Conservation (phyloP, 2,797 vertebrate species). For the Gymnoscopelus braueri region DNA sequence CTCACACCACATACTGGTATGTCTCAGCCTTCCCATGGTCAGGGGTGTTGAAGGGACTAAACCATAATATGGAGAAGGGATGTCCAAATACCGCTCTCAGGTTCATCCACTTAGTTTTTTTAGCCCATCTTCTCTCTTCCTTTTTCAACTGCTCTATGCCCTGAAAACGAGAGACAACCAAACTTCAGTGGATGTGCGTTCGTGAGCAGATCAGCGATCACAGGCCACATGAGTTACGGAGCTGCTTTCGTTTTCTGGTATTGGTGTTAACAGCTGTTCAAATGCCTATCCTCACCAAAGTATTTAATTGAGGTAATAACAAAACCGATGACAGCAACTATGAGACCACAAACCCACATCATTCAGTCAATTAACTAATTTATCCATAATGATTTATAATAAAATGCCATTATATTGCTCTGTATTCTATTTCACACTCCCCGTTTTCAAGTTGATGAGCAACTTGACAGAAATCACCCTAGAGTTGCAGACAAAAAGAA, state of each 20-base stretch:
- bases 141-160: slow-evolving; percentile 99
- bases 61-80: slow-evolving; percentile 98
- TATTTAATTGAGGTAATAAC: background rate
- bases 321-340: background rate
- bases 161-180: slow-evolving; percentile 93
- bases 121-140: slow-evolving; percentile 99
- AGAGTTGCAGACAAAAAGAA: slow-evolving; percentile 78
- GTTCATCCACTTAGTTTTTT: slow-evolving; percentile 99
- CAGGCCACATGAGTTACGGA: slow-evolving; percentile 26
- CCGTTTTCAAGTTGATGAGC: background rate
- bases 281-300: background rate
- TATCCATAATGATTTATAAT: background rate
- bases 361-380: background rate
- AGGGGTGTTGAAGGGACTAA: slow-evolving; percentile 97
- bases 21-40: slow-evolving; percentile 98
- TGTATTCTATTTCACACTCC: background rate
- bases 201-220: slow-evolving; percentile 34
- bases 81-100: slow-evolving; percentile 99
- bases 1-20: slow-evolving; percentile 99
- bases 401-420: background rate
- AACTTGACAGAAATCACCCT: slow-evolving; percentile 13
- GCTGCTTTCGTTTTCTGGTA: background rate
- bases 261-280: background rate
- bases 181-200: slow-evolving; percentile 77
- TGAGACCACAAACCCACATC: background rate